Evolutionary conservation across 2,888 invertebrate species (phyloP).

Genomic region (Mythimna pallens): DNA sequence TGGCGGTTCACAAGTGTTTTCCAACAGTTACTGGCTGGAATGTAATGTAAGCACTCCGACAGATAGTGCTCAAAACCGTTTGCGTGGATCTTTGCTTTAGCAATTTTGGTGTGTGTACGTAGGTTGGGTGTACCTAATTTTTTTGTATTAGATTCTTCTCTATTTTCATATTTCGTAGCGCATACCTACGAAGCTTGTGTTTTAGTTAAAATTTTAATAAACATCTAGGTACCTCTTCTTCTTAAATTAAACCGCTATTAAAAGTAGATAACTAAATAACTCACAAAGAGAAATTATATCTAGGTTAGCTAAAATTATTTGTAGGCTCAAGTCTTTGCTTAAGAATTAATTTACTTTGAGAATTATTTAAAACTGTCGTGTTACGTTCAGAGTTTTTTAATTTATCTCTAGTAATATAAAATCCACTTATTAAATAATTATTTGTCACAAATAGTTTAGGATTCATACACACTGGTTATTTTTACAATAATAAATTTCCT

Average conservation of each 20-base stretch:
- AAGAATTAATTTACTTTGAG: too few relatives aligned
- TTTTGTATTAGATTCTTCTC: constrained; percentile 1
- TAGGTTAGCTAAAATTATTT: too few relatives aligned
- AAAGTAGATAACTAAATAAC: neutral
- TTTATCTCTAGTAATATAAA: too few relatives aligned
- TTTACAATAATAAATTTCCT: neutral
- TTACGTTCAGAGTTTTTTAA: too few relatives aligned
- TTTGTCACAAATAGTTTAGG: too few relatives aligned
- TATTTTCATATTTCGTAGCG: neutral
- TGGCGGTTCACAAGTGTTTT: constrained; percentile 85
- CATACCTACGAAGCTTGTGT: neutral
- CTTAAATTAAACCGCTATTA: too few relatives aligned
- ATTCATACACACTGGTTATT: too few relatives aligned
- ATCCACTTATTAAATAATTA: too few relatives aligned
- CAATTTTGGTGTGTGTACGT: constrained; percentile 57
- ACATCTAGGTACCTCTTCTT: too few relatives aligned
- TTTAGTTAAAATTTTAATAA: too few relatives aligned
- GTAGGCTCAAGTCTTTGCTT: too few relatives aligned
- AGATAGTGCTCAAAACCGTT: constrained; percentile 78
- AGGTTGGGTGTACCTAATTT: constrained; percentile 15
- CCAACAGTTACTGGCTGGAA: constrained; percentile 83
- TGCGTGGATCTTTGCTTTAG: constrained; percentile 69
- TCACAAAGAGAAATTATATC: neutral
- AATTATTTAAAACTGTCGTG: too few relatives aligned
- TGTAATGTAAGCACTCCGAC: constrained; percentile 88